A percentile compares a stretch with the other conserved stretches of the same genome.
Evolutionary conservation across 2,888 invertebrate species (phyloP).

Genomic region (Phengaris arion): DNA sequence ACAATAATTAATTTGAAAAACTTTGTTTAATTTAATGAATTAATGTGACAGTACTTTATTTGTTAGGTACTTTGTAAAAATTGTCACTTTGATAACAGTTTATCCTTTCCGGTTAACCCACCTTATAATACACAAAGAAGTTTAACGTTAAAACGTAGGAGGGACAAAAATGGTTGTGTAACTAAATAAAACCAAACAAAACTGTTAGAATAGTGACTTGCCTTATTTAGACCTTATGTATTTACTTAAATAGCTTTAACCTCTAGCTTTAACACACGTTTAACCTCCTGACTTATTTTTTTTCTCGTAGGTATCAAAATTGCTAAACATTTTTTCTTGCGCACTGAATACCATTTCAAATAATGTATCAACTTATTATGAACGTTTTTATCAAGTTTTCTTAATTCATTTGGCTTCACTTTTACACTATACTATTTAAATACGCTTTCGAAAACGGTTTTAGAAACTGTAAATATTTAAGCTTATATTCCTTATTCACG

Average conservation of each 20-base stretch:
- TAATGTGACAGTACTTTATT: too few relatives aligned
- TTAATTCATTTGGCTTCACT: not conserved
- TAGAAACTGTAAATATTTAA: slow-evolving; percentile 29
- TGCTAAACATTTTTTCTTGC: not conserved
- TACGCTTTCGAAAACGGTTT: slow-evolving; percentile 17
- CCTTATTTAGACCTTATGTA: not conserved
- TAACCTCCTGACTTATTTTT: not conserved
- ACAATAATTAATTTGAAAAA: too few relatives aligned
- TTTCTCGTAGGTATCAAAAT: not conserved
- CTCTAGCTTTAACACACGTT: too few relatives aligned
- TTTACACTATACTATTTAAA: slow-evolving; percentile 1
- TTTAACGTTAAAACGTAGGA: slow-evolving; percentile 2
- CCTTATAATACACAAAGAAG: slow-evolving; percentile 3
- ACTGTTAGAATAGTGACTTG: slow-evolving; percentile 9
- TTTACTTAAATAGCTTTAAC: not conserved
- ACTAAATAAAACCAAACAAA: slow-evolving; percentile 16
- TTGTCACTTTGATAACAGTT: not conserved
- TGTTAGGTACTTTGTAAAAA: not conserved
- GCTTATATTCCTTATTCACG: slow-evolving; percentile 1
- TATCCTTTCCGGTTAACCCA: slow-evolving; percentile 5
- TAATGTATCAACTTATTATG: not conserved
- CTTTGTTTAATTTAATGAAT: too few relatives aligned
- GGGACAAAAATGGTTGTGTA: slow-evolving; percentile 13
- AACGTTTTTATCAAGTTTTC: not conserved
- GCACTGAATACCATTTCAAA: not conserved